Evolutionary conservation across 1,140 invertebrate species (phyloP).

Genomic region (Lepidurus packardi): DNA sequence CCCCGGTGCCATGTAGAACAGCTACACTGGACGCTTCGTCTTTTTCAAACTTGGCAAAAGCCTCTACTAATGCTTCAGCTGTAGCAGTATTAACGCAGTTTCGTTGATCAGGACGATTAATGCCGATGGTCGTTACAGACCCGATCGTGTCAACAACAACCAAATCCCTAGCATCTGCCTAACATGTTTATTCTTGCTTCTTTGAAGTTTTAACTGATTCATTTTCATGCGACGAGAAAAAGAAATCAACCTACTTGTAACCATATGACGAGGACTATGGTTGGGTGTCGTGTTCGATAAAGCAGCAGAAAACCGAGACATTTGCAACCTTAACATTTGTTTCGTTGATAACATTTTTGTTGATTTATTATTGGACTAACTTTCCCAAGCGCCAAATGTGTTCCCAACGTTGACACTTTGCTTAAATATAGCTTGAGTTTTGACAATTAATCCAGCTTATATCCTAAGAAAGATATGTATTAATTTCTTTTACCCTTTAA

Average conservation of each 20-base stretch:
- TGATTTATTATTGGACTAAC: neutral
- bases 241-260: neutral
- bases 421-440: too few relatives aligned
- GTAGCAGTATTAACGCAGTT: slow-evolving; percentile 71
- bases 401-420: neutral
- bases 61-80: slow-evolving; percentile 58
- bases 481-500: too few relatives aligned
- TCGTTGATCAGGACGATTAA: slow-evolving; percentile 72
- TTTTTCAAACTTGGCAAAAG: slow-evolving; percentile 71
- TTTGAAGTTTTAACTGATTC: neutral
- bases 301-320: neutral
- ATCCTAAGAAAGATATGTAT: too few relatives aligned
- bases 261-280: neutral
- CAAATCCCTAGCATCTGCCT: slow-evolving; percentile 3
- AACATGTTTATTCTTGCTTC: neutral
- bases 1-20: slow-evolving; percentile 78
- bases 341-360: slow-evolving; percentile 4
- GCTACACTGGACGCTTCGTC: slow-evolving; percentile 61
- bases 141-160: slow-evolving; percentile 56
- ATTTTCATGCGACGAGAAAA: neutral
- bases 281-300: neutral
- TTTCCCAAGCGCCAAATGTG: neutral
- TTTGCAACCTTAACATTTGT: neutral
- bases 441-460: too few relatives aligned
- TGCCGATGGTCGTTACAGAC: slow-evolving; percentile 67